Conservation (phyloP, 2,797 vertebrate species). For the Parauchenoglanis ngamensis region DNA sequence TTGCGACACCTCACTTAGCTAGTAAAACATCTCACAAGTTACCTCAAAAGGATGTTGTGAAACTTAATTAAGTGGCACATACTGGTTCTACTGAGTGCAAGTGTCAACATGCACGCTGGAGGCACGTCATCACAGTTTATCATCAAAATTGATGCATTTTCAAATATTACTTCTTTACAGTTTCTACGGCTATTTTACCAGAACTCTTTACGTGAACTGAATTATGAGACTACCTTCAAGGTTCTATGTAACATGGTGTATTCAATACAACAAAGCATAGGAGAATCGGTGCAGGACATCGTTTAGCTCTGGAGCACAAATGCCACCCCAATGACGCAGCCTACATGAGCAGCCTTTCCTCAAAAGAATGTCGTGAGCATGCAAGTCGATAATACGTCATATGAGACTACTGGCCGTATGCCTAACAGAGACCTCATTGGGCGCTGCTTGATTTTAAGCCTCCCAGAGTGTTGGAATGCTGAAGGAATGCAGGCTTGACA, state of each 20-base stretch:
- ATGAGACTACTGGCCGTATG: not conserved
- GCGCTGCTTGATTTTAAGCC: not conserved
- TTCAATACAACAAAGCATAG: too few relatives aligned
- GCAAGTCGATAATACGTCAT: too few relatives aligned
- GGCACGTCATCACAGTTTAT: too few relatives aligned
- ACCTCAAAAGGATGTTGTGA: not conserved
- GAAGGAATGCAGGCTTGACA: slow-evolving; percentile 7
- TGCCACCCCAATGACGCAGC: too few relatives aligned
- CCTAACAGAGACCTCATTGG: slow-evolving; percentile 5
- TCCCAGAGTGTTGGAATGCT: slow-evolving; percentile 19
- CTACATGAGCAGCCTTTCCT: too few relatives aligned
- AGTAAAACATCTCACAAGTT: not conserved
- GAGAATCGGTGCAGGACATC: too few relatives aligned
- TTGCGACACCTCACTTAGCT: not conserved
- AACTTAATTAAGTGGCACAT: not conserved
- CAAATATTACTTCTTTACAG: not conserved
- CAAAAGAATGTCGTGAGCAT: too few relatives aligned
- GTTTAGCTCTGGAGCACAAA: too few relatives aligned
- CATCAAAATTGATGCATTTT: too few relatives aligned
- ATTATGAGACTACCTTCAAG: not conserved
- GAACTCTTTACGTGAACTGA: not conserved
- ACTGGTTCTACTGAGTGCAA: too few relatives aligned
- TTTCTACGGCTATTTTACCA: not conserved
- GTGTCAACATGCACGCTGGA: not conserved
- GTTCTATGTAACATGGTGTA: not conserved